Percentiles rank a stretch among this genome's conserved stretches.
phyloP scores from a whole-genome alignment of 1,140 invertebrate genomes.

The Coptotermes formosanus region DNA sequence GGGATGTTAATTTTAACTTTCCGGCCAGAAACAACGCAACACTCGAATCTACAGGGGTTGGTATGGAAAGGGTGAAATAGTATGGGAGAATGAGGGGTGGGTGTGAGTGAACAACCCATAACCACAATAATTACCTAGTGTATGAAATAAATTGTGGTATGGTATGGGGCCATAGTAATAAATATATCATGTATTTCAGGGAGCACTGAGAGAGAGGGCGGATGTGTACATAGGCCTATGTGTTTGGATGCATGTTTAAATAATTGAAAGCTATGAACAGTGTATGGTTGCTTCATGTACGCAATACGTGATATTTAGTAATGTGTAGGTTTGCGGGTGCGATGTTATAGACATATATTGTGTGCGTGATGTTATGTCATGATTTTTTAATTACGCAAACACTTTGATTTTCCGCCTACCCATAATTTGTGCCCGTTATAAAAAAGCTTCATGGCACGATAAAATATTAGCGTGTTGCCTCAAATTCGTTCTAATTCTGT shows the following conservation, averaged over 20 bases:
- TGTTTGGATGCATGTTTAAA: slow-evolving; percentile 12
- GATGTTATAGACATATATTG: neutral
- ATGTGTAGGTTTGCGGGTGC: neutral
- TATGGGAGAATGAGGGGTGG: neutral
- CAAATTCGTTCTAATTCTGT: neutral
- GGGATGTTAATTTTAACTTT: slow-evolving; percentile 30
- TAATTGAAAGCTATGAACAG: slow-evolving; percentile 12
- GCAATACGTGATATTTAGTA: slow-evolving; percentile 19
- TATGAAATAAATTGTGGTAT: slow-evolving; percentile 30
- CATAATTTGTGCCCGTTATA: neutral
- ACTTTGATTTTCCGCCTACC: slow-evolving; percentile 24
- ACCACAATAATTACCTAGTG: slow-evolving; percentile 30
- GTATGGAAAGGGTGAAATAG: neutral
- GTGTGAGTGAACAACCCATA: slow-evolving; percentile 2
- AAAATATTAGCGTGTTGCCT: slow-evolving; percentile 19
- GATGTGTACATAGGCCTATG: slow-evolving; percentile 9
- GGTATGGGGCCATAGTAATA: slow-evolving; percentile 20
- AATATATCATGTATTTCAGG: slow-evolving; percentile 26
- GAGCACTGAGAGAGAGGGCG: neutral
- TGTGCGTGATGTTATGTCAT: neutral
- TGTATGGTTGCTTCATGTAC: slow-evolving; percentile 11
- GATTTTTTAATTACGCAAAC: slow-evolving; percentile 18
- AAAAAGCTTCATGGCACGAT: slow-evolving; percentile 6
- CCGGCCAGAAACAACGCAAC: slow-evolving; percentile 15
- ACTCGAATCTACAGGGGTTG: slow-evolving; percentile 5